Evolutionary conservation across 2,888 invertebrate species (phyloP).

Genomic region (Drosophila algonquin): DNA sequence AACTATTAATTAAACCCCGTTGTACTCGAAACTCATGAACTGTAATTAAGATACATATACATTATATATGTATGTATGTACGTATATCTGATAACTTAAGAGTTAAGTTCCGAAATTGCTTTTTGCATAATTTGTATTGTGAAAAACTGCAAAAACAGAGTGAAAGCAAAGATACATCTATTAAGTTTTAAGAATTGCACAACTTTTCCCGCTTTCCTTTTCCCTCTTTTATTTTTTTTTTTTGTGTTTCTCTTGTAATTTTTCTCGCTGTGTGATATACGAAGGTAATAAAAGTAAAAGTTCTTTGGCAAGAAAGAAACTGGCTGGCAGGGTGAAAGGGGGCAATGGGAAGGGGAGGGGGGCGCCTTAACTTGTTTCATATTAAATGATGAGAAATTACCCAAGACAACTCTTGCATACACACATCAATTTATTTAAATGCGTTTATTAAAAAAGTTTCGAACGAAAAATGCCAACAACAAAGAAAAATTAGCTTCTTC

Average conservation of each 20-base stretch:
- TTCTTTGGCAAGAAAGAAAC: slow-evolving; percentile 41
- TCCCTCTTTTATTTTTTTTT: slow-evolving; percentile 7
- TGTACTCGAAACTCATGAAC: slow-evolving; percentile 10
- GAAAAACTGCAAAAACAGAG: not conserved
- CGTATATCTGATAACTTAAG: slow-evolving; percentile 6
- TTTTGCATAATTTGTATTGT: slow-evolving; percentile 1
- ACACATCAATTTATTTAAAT: slow-evolving; percentile 74
- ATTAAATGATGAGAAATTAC: slow-evolving; percentile 56
- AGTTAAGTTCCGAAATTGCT: slow-evolving; percentile 23
- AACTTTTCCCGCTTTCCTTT: slow-evolving; percentile 35
- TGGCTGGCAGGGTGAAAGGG: slow-evolving; percentile 9
- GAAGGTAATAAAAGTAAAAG: slow-evolving; percentile 72
- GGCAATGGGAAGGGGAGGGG: not conserved
- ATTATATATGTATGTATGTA: slow-evolving; percentile 18
- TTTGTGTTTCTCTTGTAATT: slow-evolving; percentile 10
- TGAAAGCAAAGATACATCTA: slow-evolving; percentile 29
- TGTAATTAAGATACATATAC: not conserved
- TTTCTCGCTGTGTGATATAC: slow-evolving; percentile 52
- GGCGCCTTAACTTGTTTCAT: slow-evolving; percentile 59
- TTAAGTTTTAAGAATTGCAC: slow-evolving; percentile 46
- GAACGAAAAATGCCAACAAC: slow-evolving; percentile 51
- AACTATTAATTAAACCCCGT: not conserved
- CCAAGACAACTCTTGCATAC: slow-evolving; percentile 33
- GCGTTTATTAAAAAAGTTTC: slow-evolving; percentile 76
- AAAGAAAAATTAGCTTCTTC: not conserved